A percentile compares a stretch with the other conserved stretches of the same genome.
These are phyloP conservation scores for Drosophila tripunctata DNA, from an alignment of 2,888 invertebrate species.

Conservation along the genomic window DNA sequence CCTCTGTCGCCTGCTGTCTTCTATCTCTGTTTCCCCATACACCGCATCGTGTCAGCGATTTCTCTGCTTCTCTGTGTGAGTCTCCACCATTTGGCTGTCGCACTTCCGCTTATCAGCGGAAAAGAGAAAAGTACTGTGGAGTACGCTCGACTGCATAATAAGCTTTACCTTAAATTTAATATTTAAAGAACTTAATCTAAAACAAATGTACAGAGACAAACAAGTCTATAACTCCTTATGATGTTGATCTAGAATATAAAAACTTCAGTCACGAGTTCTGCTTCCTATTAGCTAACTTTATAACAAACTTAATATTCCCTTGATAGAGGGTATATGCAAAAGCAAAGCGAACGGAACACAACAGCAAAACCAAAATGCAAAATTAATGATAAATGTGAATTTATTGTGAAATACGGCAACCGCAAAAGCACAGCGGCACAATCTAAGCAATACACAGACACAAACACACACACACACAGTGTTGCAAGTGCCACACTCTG, in stretches of 20 bases:
- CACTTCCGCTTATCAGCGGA: conserved; percentile 49
- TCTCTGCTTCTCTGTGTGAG: background rate
- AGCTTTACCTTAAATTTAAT: no score
- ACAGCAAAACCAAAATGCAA: conserved; percentile 62
- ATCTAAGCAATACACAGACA: conserved; percentile 5
- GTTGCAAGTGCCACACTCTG: conserved; percentile 8
- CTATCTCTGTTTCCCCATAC: conserved; percentile 3
- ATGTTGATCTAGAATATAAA: no score
- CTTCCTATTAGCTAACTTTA: no score
- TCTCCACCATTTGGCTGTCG: conserved; percentile 26
- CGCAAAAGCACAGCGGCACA: conserved; percentile 19
- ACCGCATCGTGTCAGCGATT: conserved; percentile 34
- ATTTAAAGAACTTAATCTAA: no score
- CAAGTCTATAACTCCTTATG: no score
- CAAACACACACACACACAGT: conserved; percentile 2
- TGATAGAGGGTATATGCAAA: no score
- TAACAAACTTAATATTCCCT: no score
- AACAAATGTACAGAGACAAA: no score
- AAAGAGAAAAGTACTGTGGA: no score
- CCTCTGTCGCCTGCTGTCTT: conserved; percentile 6
- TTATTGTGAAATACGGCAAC: conserved; percentile 42
- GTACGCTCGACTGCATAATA: no score
- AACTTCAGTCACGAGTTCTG: no score
- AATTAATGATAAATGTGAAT: conserved; percentile 70
- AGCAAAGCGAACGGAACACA: conserved; percentile 24